Conservation (phyloP, 2,797 vertebrate genomes). For the Arctocebus calabarensis region DNA sequence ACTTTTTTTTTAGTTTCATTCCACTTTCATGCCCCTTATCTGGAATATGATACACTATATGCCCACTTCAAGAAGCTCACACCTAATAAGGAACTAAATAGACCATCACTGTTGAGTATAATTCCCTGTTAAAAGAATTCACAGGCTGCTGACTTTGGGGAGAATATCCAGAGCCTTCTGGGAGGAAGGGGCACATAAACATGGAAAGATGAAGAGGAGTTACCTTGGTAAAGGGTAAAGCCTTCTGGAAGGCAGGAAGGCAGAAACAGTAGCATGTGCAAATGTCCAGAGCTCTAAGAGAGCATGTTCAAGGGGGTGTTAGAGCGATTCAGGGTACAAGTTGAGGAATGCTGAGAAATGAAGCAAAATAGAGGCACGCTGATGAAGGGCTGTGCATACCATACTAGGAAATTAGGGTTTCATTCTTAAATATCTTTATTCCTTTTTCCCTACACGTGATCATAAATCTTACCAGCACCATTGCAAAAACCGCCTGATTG, state of each 20-base stretch:
- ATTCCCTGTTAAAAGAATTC: neutral
- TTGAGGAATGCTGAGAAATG: neutral
- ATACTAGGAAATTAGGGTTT: neutral
- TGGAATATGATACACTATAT: neutral
- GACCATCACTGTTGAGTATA: neutral
- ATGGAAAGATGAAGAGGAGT: neutral
- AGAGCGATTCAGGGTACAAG: neutral
- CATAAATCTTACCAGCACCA: neutral
- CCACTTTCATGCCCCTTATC: neutral
- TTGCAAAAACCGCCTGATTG: neutral
- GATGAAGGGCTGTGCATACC: neutral
- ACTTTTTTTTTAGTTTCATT: slow-evolving; percentile 11
- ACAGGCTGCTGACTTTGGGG: neutral
- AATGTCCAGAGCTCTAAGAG: neutral
- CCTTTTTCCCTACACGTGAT: neutral
- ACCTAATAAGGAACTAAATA: neutral
- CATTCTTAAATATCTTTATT: neutral
- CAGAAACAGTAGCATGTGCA: neutral
- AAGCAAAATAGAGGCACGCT: neutral
- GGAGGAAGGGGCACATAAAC: neutral
- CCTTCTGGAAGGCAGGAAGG: neutral
- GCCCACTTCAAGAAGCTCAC: neutral
- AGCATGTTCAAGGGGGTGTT: neutral
- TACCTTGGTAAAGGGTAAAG: neutral
- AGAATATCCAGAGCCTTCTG: neutral